Evolutionary conservation across 2,888 invertebrate genomes (phyloP), one percentile per base, ranked within the genome.

Genomic region (Neoscelio sp.): DNA sequence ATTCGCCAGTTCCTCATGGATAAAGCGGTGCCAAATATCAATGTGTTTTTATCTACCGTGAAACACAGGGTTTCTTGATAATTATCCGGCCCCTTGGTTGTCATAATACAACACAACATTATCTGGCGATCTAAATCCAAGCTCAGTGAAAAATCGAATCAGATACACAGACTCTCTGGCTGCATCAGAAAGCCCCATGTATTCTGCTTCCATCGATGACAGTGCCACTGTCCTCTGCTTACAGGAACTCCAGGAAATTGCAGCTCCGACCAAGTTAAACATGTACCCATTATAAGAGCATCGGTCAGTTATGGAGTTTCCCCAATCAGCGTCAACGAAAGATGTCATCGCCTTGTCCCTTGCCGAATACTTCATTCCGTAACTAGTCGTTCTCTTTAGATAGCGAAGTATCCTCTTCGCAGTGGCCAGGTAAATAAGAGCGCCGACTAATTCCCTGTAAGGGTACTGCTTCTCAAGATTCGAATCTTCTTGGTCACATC

Each of bases 171-270:
- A n/a, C 30, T 8, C 30, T 30, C 8, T 2, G 2, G 30, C 2
- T 6, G 33, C 33, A 1, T 33, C 10, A 2, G 33, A 10, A 1
- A 33, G n/a, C 2, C 10, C n/a, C 33, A n/a, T 20, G 10, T 44
- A 44, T 10, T 20, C 44, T 8, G 20, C 44, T 10, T 44, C 44
- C 1, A 10, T 20, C 4, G 44, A 20, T 0, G 44, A 70, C 0
- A 62, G 12, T 1, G 75, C 75, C 1, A 67, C 62, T 1, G 76
- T 80, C 7, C 76, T 62, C 26, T 76, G 80, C 13, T 78, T 74
- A 15, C 60, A 38, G 2, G 74, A 74, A 46, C 74, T 65, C 60
- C 78, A 78, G 1, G 33, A 44, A 13, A 62, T 12, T 0, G 64
- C 42, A 6, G 30, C 33, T 15, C 60, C 60, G 7, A 2, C 44